These are phyloP conservation scores for Tamandua tetradactyla DNA, from an alignment of 2,797 vertebrate species.

Conservation along the genomic window DNA sequence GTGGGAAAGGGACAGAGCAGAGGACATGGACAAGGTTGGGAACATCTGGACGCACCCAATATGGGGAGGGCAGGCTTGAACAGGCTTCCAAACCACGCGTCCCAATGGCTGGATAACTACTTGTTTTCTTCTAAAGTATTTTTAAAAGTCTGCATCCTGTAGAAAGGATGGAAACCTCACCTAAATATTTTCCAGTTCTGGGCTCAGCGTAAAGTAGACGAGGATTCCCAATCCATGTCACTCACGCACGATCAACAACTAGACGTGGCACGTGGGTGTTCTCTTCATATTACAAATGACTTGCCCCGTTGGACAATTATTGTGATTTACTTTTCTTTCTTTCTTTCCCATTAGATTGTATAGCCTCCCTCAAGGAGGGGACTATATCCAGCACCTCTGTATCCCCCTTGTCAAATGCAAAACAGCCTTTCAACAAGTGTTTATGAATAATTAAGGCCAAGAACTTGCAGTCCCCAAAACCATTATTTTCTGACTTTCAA, in stretches of 20 bases:
- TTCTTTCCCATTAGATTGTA: neutral
- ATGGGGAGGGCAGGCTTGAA: neutral
- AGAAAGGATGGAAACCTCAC: neutral
- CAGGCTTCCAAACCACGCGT: too few relatives aligned
- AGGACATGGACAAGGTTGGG: accelerated
- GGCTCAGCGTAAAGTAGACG: neutral
- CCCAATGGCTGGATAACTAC: neutral
- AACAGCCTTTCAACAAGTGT: neutral
- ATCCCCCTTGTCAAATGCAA: neutral
- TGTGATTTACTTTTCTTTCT: neutral
- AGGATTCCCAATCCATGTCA: neutral
- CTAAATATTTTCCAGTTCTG: neutral
- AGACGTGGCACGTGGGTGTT: neutral
- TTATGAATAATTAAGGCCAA: neutral
- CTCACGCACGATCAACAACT: neutral
- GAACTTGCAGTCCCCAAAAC: neutral
- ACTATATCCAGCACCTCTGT: neutral
- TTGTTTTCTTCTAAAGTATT: neutral
- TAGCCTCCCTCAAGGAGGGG: neutral
- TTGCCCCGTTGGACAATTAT: accelerated
- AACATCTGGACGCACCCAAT: too few relatives aligned
- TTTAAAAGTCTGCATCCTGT: neutral
- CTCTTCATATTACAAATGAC: neutral
- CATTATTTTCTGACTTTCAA: neutral
- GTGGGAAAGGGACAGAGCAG: too few relatives aligned